Base-by-base conservation (phyloP, 2,113 vertebrate genomes). In the Myotis lucifugus region DNA sequence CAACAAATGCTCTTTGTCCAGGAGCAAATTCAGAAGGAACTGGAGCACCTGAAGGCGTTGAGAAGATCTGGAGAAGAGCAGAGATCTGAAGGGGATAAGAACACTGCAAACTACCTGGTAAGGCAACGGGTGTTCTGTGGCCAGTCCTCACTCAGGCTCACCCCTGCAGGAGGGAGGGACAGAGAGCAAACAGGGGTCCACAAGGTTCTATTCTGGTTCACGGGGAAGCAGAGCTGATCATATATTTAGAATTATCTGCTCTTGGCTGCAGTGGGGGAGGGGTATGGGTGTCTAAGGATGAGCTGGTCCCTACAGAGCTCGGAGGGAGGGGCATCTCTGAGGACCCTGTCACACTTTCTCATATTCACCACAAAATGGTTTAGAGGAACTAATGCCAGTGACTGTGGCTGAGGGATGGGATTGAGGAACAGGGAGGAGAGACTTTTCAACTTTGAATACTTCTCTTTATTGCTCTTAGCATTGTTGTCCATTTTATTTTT, bases 21-120 rank as follows among this genome's bases (percentile, higher is more conserved):
- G 97, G 92, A 94, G 27, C 73, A 97, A 83, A 96, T 97, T 83
- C 92, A 92, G 74, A 88, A 90, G 85, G 95, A 95, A 50, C 78
- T 97, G 92, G 88, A 95, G 10, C 64, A 83, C 34, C 95, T 97
- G 95, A 95, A 95, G 74, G 32, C 88, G 17, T 34, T 97, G 95
- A 96, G 90, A 82, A 88, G 27, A 37, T 91, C 21, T 12, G 94
- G 88, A 61, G 95, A 96, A 56, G 42, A 96, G 40, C 88, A 96
- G 94, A 90, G 34, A 61, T 77, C 40, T 3, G 90, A 86, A 13
- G 90, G 95, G 11, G 52, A 94, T 4, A 56, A 69, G 77, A 91
- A 85, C 50, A 92, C 70, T 7, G 90, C 13, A 0, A 25, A 50
- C 69, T 88, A 91, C 78, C 85, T 95, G 97, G 97, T 97, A 95